phyloP scores from a whole-genome alignment of 2,113 vertebrate genomes.

The Boulengeromyrus knoepffleri region DNA sequence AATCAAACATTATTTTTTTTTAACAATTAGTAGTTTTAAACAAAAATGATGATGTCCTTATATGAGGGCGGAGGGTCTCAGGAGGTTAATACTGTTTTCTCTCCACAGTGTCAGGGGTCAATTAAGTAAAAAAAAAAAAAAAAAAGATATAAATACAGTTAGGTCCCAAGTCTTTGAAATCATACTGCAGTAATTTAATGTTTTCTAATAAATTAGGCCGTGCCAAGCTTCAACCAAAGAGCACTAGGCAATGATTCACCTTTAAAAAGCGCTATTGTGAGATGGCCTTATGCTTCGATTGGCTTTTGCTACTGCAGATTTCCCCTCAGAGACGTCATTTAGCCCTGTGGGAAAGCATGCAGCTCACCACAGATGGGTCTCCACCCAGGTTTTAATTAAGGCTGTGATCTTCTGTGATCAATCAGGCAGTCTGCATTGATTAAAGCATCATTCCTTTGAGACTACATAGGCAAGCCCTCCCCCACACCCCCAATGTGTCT shows the following conservation, averaged over 20 bases:
- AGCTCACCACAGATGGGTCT: neutral
- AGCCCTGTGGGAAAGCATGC: neutral
- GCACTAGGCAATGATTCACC: neutral
- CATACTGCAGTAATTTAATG: neutral
- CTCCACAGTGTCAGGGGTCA: neutral
- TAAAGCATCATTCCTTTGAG: conserved; percentile 2
- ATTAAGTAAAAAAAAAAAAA: neutral
- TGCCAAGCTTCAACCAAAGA: neutral
- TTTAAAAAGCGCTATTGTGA: neutral
- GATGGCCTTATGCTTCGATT: neutral
- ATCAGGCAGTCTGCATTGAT: conserved; percentile 17
- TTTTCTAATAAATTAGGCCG: neutral
- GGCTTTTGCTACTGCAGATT: neutral
- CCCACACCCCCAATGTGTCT: neutral
- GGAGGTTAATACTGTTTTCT: neutral
- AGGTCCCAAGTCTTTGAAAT: neutral
- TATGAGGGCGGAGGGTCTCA: too few species aligned
- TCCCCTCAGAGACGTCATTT: neutral
- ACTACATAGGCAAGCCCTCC: neutral
- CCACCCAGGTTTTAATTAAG: conserved; percentile 19
- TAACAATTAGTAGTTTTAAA: too few species aligned
- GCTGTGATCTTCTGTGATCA: neutral
- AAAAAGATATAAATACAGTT: neutral
- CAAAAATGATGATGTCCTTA: too few species aligned
- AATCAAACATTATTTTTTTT: too few species aligned